Base-by-base conservation (phyloP, 1,140 invertebrate species). In the Fopius arisanus region DNA sequence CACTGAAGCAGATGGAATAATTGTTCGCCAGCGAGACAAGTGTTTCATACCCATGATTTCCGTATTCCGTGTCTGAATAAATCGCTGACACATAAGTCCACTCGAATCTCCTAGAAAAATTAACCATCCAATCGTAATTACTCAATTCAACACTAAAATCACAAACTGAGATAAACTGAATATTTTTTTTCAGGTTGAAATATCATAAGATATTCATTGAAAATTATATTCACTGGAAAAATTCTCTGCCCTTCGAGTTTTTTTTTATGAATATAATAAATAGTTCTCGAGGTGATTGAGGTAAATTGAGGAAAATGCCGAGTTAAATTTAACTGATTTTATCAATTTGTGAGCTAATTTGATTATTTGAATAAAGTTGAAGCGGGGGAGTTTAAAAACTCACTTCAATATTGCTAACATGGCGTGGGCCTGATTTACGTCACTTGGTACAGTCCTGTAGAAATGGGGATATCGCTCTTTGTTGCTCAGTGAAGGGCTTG, bases 401-500 rank as follows among this genome's bases (percentile, higher is more conserved):
- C 81, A 91, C 90, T 83, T 87, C n/a, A 91, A 85, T 59, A 91
- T 88, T 77, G 90, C 89, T 7, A 91, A 79, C 81, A 91, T 91
- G 5, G 89, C 90, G 31, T 89, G 85, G 0, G 90, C 90, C 71
- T 91, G 90, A 76, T 90, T 90, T 14, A 90, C 82, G 78, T 92
- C 91, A 21, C 88, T 90, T 1, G 91, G 90, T 7, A 92, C 90
- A 0, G 91, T 92, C 14, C 91, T 82, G 75, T 91, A 91, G 78
- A 92, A 92, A 71, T 90, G 90, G 0, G 90, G 89, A 78, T 89
- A 92, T 54, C 85, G 85, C 26, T 89, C 86, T 51, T 87, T 85
- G 78, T 89, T 89, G 79, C 90, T 90, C 4, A 92, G 84, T 2
- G 89, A 86, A 0, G 90, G 88, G n/a, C 90, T 89, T 3, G 90